Evolutionary conservation across 1,140 invertebrate species (phyloP).

Genomic region (Drosophila tropicalis): DNA sequence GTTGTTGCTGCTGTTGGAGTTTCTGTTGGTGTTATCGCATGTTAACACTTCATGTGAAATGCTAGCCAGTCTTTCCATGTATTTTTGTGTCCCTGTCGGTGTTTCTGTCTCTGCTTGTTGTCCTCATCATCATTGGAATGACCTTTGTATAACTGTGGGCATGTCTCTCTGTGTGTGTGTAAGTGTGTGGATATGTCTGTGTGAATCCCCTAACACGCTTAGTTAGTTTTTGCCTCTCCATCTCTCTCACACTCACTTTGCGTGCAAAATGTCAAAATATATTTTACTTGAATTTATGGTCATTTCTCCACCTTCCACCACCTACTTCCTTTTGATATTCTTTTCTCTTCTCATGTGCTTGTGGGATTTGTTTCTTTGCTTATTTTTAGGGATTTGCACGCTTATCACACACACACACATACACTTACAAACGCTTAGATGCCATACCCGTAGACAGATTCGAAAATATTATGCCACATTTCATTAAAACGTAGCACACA

Average conservation of each 20-base stretch:
- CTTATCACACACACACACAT: conserved; percentile 60
- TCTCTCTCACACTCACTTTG: conserved; percentile 52
- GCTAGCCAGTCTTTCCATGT: conserved; percentile 31
- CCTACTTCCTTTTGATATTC: conserved; percentile 31
- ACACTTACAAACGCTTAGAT: conserved; percentile 18
- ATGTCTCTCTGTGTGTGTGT: conserved; percentile 24
- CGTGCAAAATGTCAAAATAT: conserved; percentile 81
- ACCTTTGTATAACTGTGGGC: conserved; percentile 62
- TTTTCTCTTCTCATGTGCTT: conserved; percentile 28
- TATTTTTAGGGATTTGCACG: conserved; percentile 77
- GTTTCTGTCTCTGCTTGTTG: conserved; percentile 30
- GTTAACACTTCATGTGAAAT: conserved; percentile 80
- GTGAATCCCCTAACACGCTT: conserved; percentile 55
- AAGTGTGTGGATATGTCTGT: conserved; percentile 23
- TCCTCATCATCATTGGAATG: conserved; percentile 72
- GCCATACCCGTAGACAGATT: conserved; percentile 42
- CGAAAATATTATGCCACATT: conserved; percentile 79
- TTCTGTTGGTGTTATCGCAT: conserved; percentile 64
- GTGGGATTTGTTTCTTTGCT: conserved; percentile 61
- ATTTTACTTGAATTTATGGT: conserved; percentile 81
- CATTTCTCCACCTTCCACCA: conserved; percentile 56
- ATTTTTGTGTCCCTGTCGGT: conserved; percentile 19
- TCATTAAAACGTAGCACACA: conserved; percentile 51
- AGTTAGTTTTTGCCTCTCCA: conserved; percentile 52
- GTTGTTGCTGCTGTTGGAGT: background rate